Evolutionary conservation across 1,140 invertebrate genomes (phyloP), one percentile per base, ranked within the genome.

Genomic region (Pemphigus obesinymphae): DNA sequence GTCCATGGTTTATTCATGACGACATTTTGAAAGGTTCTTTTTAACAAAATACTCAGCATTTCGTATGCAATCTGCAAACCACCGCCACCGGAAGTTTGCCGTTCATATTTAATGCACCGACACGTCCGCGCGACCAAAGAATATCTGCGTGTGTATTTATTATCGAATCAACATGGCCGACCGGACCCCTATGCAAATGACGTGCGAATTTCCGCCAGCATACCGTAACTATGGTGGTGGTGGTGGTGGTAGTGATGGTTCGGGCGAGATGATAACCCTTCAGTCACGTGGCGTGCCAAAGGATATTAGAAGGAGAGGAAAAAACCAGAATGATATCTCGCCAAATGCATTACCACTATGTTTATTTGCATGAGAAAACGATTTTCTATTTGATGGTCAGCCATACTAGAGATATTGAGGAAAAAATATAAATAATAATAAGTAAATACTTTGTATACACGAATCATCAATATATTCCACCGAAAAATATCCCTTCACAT

Each of bases 81-180:
- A 20, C 31, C 31, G 72, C 26, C 40, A 40, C 31, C 34, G 76
- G 76, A 80, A 61, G 76, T 80, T 80, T 80, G 76, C 43, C 53
- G 76, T 80, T 80, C 76, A 63, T 80, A 61, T 80, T 80, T 80
- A 80, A 80, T 80, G 76, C 76, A 11, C 76, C 76, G 76, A 63
- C 76, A 80, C 76, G 76, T 80, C 31, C 53, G 23, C 55, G 37
- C 34, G 50, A 78, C 75, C 75, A 37, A 78, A 78, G 75, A 78
- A 55, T 78, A 78, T 78, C 75, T n/a, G 53, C 23, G n/a, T n/a
- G 50, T 78, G 75, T 78, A 78, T 78, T 78, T 63, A 45, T 80
- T 63, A 80, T 80, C 76, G 55, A 80, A 80, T 80, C 76, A 80
- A 80, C 50, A 31, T 58, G 75, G 75, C 48, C 48, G 75, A 78